Evolutionary conservation across 1,140 invertebrate species (phyloP).

Genomic region (Ruditapes philippinarum): DNA sequence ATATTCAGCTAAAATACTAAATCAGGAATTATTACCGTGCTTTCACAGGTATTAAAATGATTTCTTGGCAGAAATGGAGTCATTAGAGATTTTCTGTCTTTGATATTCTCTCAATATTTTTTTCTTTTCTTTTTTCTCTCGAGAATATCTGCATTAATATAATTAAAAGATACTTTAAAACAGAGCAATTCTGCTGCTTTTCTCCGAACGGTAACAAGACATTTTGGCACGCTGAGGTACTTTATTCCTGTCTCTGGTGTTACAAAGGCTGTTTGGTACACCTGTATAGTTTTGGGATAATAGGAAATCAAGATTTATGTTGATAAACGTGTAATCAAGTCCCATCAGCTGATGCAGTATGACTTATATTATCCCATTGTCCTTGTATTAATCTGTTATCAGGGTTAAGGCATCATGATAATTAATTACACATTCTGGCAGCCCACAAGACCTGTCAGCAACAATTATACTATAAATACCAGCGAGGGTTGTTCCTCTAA

Average conservation of each 20-base stretch:
- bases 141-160: neutral
- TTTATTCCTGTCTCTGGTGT: conserved; percentile 2
- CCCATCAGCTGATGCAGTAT: neutral
- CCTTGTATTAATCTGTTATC: neutral
- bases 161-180: neutral
- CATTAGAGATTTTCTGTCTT: no score
- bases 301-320: neutral
- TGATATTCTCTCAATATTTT: no score
- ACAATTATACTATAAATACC: neutral
- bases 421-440: neutral
- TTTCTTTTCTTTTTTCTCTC: neutral
- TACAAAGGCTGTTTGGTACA: neutral
- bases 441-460: neutral
- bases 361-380: neutral
- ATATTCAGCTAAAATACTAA: neutral
- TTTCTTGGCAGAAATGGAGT: no score
- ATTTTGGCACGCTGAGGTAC: neutral
- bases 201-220: neutral
- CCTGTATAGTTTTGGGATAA: conserved; percentile 11
- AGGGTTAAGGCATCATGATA: neutral
- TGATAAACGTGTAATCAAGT: neutral
- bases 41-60: no score
- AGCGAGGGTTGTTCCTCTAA: conserved; percentile 4
- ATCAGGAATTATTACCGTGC: neutral
- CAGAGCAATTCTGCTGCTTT: neutral